Conservation (phyloP, 2,797 vertebrate genomes). For the Tachyglossus aculeatus region DNA sequence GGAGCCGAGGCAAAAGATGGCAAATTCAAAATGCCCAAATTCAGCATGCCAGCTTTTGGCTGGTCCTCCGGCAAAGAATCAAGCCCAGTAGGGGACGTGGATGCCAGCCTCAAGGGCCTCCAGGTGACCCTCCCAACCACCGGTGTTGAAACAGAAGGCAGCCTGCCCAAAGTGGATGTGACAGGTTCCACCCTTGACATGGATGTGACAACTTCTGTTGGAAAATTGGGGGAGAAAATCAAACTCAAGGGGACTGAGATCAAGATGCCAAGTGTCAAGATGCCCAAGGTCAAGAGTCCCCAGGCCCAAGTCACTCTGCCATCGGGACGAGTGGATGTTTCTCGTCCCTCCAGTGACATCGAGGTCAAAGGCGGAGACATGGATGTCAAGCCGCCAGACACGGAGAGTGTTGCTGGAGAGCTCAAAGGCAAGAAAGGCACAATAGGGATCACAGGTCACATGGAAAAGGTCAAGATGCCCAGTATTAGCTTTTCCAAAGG, state of each 20-base stretch:
- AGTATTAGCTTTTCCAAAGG: conserved; percentile 48
- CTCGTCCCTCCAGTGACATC: background rate
- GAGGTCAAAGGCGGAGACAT: background rate
- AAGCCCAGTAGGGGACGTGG: no score
- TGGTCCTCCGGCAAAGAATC: no score
- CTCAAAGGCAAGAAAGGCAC: background rate
- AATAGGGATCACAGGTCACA: conserved; percentile 20
- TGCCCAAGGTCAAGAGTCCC: background rate
- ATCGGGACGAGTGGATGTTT: conserved; percentile 19
- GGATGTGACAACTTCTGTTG: background rate
- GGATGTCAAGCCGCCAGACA: background rate
- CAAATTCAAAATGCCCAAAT: conserved; percentile 57
- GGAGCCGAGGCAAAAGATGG: conserved; percentile 3
- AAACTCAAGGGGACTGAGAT: conserved; percentile 17
- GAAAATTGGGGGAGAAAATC: background rate
- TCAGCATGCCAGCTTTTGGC: conserved; percentile 3
- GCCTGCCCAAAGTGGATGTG: no score
- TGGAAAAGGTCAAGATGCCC: conserved; percentile 34
- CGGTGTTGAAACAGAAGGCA: no score
- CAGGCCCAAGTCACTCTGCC: conserved; percentile 1
- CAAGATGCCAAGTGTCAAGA: conserved; percentile 27
- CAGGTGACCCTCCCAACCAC: no score
- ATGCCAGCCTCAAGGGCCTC: rapidly evolving
- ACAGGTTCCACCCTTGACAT: background rate
- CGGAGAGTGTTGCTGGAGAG: background rate